Conservation (phyloP, 2,888 invertebrate species). For the Eupeodes latifasciatus region DNA sequence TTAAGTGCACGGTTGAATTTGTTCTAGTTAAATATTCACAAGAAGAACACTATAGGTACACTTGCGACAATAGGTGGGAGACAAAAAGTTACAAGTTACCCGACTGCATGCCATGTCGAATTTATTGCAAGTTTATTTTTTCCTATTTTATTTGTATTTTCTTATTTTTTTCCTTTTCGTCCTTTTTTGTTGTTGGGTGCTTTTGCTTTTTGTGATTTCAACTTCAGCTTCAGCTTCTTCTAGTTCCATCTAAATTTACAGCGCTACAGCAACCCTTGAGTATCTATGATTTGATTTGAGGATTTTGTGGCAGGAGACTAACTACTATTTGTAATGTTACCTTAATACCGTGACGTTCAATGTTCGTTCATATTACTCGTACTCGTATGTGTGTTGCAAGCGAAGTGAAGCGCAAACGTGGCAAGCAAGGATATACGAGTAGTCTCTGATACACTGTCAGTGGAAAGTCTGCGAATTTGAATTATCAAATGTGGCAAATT, state of each 20-base stretch:
- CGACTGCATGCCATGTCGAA: slow-evolving; percentile 72
- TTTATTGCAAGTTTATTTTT: slow-evolving; percentile 69
- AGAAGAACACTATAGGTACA: slow-evolving; percentile 63
- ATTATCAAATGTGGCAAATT: slow-evolving; percentile 74
- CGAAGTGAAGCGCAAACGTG: slow-evolving; percentile 35
- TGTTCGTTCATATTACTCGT: no score
- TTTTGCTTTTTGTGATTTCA: slow-evolving; percentile 15
- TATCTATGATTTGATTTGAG: slow-evolving; percentile 68
- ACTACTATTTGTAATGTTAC: slow-evolving; percentile 9
- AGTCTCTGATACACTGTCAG: slow-evolving; percentile 1
- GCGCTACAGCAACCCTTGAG: not conserved
- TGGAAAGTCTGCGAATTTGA: slow-evolving; percentile 55
- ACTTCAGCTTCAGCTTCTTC: slow-evolving; percentile 13
- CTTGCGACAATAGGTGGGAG: slow-evolving; percentile 73
- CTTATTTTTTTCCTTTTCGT: not conserved
- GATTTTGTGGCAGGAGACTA: slow-evolving; percentile 54
- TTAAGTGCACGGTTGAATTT: slow-evolving; percentile 76
- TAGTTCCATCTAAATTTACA: not conserved
- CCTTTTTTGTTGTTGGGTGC: not conserved
- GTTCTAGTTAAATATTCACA: slow-evolving; percentile 75
- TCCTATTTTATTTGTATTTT: slow-evolving; percentile 38
- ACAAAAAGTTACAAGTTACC: slow-evolving; percentile 74
- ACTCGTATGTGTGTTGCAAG: not conserved
- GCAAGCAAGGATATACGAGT: slow-evolving; percentile 1
- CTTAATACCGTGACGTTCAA: no score